phyloP scores from a whole-genome alignment of 2,113 vertebrate species.

The Scomber colias region DNA sequence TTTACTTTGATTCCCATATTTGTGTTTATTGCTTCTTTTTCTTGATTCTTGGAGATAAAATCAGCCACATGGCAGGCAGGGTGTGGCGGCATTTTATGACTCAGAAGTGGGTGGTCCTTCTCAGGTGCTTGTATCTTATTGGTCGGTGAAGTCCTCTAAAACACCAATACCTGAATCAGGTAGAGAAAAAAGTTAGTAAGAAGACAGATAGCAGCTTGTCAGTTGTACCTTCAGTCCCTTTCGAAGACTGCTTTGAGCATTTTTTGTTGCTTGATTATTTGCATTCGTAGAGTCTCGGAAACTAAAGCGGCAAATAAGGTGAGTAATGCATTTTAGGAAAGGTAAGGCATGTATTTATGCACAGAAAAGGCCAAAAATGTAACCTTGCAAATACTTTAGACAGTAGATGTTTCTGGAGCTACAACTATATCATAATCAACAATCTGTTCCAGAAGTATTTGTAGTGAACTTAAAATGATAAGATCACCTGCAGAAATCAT shows the following conservation, averaged over 20 bases:
- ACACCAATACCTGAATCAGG: constrained; percentile 83
- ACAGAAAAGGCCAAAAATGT: constrained; percentile 3
- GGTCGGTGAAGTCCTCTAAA: constrained; percentile 75
- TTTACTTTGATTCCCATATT: constrained; percentile 18
- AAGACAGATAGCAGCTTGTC: constrained; percentile 55
- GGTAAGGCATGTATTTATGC: constrained; percentile 42
- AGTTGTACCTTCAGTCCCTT: constrained; percentile 17
- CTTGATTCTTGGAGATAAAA: constrained; percentile 14
- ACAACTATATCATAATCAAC: background rate
- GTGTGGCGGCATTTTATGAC: constrained; percentile 78
- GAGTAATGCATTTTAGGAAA: constrained; percentile 49
- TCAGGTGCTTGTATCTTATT: constrained; percentile 73
- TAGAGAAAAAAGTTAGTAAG: constrained; percentile 79
- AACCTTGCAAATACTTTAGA: constrained; percentile 10
- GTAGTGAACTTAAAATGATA: constrained; percentile 14
- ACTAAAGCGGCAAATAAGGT: constrained; percentile 49
- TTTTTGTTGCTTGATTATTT: constrained; percentile 8
- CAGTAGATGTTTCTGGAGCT: constrained; percentile 6
- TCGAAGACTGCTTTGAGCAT: constrained; percentile 10
- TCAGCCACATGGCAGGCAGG: constrained; percentile 71
- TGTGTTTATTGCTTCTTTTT: background rate
- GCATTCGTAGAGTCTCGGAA: constrained; percentile 32
- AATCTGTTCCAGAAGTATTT: constrained; percentile 1
- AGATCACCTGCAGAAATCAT: background rate
- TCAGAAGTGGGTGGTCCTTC: constrained; percentile 68